Evolutionary conservation across 2,888 invertebrate species (phyloP).

Genomic region (Aphodius granarius): DNA sequence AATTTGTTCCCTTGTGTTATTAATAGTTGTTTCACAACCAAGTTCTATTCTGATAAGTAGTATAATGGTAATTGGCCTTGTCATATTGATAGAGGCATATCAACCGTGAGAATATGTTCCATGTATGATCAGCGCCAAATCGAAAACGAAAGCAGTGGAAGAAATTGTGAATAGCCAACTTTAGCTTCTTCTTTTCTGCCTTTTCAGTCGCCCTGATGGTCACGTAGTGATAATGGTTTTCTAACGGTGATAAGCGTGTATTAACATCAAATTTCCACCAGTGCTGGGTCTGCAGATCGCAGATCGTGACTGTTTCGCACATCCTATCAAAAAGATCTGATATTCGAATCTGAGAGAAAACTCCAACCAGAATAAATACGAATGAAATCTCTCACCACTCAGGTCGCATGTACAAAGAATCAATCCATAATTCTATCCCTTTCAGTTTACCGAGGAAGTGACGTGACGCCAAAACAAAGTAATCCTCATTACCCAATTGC

Average conservation of each 20-base stretch:
- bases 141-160: constrained; percentile 26
- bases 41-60: too few species aligned
- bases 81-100: too few species aligned
- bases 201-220: neutral
- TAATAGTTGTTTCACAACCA: too few species aligned
- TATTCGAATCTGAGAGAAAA: neutral
- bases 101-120: constrained; percentile 27
- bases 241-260: constrained; percentile 30
- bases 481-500: constrained; percentile 33
- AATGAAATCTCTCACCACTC: constrained; percentile 32
- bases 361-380: neutral
- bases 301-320: constrained; percentile 33
- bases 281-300: constrained; percentile 32
- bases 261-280: constrained; percentile 33
- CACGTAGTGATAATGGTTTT: constrained; percentile 17
- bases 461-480: constrained; percentile 32
- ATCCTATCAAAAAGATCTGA: constrained; percentile 25
- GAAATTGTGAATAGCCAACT: neutral
- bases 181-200: neutral
- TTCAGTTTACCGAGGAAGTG: constrained; percentile 32
- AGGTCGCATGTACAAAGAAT: constrained; percentile 34
- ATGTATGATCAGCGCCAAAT: constrained; percentile 29
- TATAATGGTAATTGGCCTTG: too few species aligned
- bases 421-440: constrained; percentile 36
- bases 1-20: too few species aligned